Base-by-base conservation (phyloP, 2,797 vertebrate genomes). In the Cryptoprocta ferox region DNA sequence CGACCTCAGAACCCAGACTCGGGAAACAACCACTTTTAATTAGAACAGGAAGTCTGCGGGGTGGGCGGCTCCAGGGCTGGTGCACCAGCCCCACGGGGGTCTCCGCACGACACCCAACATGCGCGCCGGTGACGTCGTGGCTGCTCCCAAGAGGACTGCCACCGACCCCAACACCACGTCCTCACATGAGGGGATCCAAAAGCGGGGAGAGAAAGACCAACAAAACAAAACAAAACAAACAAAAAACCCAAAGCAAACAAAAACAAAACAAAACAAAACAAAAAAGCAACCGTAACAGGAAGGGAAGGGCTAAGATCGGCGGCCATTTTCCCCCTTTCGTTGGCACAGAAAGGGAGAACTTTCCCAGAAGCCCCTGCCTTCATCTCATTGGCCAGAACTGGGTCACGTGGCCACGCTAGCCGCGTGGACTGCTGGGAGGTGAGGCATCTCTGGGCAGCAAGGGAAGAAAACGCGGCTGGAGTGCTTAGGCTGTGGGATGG, bases 91-190 rank as follows among this genome's bases (percentile, higher is more conserved):
- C 53, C 5, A 56, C 7, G 8, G 8, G 53, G 18, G 6, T 56
- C 21, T 56, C 19, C 19, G 53, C 19, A 7, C 16, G 18, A 53
- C 24, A 15, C 21, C 53, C 5, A 39, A 8, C 5, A 37, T 45
- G 1, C 1, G 53, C 7, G 26, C 32, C 26, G 2, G 0, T 16
- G 3, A 30, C 0, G 32, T 61, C 26, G 0, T 32, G 1, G 39
- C 53, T 4, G 24, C 66, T 63, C 39, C 48, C 89, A 16, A 11
- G 79, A 48, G 11, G 61, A 26, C 32, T 12, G 79, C 6, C 39
- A 21, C 68, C 35, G 39, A 7, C 59, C 18, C 39, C 0, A 30
- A 21, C 18, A 30, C 13, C 48, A 12, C 2, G 0, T 68, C 7
- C 24, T 3, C n/a, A 15, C 2, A 14, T 8, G 7, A 24, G 7